These are phyloP conservation scores for Podarcis lilfordi DNA, from an alignment of 2,797 vertebrate genomes.

Conservation along the genomic window DNA sequence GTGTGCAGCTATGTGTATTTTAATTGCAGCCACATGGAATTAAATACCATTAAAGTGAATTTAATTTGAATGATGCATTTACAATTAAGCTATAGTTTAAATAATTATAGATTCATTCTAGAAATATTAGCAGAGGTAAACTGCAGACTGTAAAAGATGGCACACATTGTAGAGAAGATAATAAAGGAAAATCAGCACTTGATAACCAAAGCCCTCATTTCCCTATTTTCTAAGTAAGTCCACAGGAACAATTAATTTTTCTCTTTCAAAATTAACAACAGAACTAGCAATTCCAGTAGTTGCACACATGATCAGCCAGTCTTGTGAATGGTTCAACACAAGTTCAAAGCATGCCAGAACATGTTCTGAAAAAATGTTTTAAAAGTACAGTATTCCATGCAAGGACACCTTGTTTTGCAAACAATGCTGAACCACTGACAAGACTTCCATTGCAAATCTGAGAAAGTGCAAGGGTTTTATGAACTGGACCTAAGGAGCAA, in stretches of 20 bases:
- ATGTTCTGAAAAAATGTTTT: not conserved
- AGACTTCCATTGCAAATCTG: not conserved
- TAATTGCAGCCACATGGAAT: not conserved
- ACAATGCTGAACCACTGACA: not conserved
- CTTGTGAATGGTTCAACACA: not conserved
- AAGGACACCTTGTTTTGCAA: not conserved
- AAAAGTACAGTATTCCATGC: not conserved
- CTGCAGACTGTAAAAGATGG: not conserved
- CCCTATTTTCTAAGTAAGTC: not conserved
- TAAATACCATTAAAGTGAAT: slow-evolving; percentile 7
- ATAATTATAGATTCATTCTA: slow-evolving; percentile 2
- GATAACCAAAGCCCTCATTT: not conserved
- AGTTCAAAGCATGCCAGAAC: not conserved
- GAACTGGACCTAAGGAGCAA: not conserved
- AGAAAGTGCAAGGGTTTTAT: not conserved
- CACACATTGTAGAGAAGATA: not conserved
- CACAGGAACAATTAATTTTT: not conserved
- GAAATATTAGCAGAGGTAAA: slow-evolving; percentile 9
- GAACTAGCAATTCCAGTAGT: not conserved
- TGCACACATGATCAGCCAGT: not conserved
- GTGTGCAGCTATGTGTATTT: not conserved
- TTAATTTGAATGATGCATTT: slow-evolving; percentile 10
- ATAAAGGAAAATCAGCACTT: not conserved
- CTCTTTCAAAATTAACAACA: not conserved
- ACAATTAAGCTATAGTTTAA: slow-evolving; percentile 18